Base-by-base conservation (phyloP, 2,797 vertebrate species). In the Amphiprion clarkii region DNA sequence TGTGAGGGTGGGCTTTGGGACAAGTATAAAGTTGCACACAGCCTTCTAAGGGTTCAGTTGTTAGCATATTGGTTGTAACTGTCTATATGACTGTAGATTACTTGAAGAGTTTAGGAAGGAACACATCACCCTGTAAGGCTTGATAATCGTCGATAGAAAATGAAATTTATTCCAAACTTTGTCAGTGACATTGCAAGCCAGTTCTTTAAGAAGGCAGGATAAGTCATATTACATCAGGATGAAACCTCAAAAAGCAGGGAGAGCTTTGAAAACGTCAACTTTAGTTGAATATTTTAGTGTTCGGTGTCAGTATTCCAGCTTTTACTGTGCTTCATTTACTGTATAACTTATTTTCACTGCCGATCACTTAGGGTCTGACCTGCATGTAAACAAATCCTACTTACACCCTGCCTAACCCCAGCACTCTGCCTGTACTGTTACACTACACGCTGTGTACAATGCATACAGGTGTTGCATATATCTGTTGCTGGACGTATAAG, bases 11-110 rank as follows among this genome's bases (percentile, higher is more conserved):
- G 83, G 84, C 79, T 82, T 83, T 14, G 46, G 58, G 62, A 71
- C 85, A 82, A 89, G 87, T 90, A 86, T 83, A 74, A 44, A 46
- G 67, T 93, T 93, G 88, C 76, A 61, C 53, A 33, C 78, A 81
- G 92, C 90, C 82, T 93, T 94, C 91, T 93, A 91, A 93, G 89
- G 92, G 93, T 93, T 91, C 61, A 57, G 67, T 68, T 46, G 64
- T 62, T 33, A 62, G 19, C 31, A 66, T 10, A 42, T 48, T 1
- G 2, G 36, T 21, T 31, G 8, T 21, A 27, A 6, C 11, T 44
- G 59, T 78, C 17, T 33, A 33, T 55, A 6, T 51, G 51, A 6
- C 29, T 56, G 9, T 21, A 7, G 19, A n/a, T 53, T 31, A 40
- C 25, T 63, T 1, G 2, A 64, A 55, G 25, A 52, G n/a, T 54